phyloP scores from a whole-genome alignment of 2,113 vertebrate genomes.

The Hylia prasina region DNA sequence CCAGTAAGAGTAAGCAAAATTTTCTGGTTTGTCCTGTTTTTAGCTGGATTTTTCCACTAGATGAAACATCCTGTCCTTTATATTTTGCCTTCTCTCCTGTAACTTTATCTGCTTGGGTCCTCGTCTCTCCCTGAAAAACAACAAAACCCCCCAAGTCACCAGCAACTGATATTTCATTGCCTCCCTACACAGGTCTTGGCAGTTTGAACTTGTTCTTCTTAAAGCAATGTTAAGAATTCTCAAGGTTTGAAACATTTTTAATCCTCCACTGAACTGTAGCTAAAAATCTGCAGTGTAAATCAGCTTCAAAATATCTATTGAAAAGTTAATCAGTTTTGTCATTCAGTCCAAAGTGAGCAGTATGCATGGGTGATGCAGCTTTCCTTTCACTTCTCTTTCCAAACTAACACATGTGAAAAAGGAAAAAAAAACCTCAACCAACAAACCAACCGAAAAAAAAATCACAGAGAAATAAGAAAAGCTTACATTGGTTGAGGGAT shows the following conservation, averaged over 20 bases:
- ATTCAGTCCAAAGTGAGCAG: neutral
- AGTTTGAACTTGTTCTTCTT: neutral
- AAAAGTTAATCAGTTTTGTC: neutral
- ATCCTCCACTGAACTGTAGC: neutral
- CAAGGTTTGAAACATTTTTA: neutral
- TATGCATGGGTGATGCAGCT: fast-evolving
- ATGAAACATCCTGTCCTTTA: neutral
- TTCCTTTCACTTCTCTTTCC: neutral
- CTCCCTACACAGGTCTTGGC: neutral
- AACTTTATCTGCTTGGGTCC: neutral
- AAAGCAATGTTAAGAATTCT: neutral
- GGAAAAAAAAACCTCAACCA: neutral
- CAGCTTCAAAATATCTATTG: neutral
- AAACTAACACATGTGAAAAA: neutral
- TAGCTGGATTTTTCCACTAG: neutral
- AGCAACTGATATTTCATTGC: neutral
- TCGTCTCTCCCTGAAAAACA: neutral
- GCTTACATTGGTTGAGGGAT: constrained; percentile 88
- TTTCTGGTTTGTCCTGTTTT: neutral
- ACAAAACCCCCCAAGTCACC: neutral
- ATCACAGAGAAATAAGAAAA: neutral
- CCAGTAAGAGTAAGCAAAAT: neutral
- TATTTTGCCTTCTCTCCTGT: neutral
- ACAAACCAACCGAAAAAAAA: neutral
- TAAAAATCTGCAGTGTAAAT: neutral